Evolutionary conservation across 2,888 invertebrate genomes (phyloP), one percentile per base, ranked within the genome.

Genomic region (Drosophila picticornis): DNA sequence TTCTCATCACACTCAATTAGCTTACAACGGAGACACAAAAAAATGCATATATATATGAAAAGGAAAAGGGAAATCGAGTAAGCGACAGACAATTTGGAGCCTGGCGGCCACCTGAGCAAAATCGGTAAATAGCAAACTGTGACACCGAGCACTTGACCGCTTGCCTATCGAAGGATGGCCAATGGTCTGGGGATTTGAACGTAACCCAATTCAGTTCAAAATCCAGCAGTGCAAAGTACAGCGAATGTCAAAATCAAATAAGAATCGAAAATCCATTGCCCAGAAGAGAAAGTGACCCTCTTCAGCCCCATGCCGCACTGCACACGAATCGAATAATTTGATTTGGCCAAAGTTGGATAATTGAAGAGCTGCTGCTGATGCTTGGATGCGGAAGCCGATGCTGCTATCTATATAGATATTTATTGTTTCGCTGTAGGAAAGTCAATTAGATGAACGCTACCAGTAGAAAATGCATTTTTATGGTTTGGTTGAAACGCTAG

Each of bases 1-100:
- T 70, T 76, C 61, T 67, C 72, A 72, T 75, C 68, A 70, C 75
- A 80, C 85, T 83, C 83, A 80, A 84, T 84, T 84, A 83, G 81
- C 74, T 71, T 40, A 61, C 57, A 77, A 77, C 48, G 56, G 56
- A 31, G 57, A 43, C 25, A 7, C 32, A 60, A 13, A 1, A 0
- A 34, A 34, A 13, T 16, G 1, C 2, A 13, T 34, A 34, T 34
- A 34, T 13, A 38, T 38, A 34, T 65, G 55, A 60, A 53, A 48
- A 31, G 9, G 48, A 38, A 50, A 52, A 43, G 51, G 16, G 19
- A 40, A 48, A 57, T 46, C 13, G 46, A 22, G 22, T 22, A 52
- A 25, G n/a, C 27, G 46, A 52, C 51, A 68, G 74, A 68, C 77
- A 63, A 57, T 68, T 53, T 60, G 63, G 55, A 2, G 63, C 50